Base-by-base conservation (phyloP, 2,888 invertebrate genomes). In the Dynastes hyllus region DNA sequence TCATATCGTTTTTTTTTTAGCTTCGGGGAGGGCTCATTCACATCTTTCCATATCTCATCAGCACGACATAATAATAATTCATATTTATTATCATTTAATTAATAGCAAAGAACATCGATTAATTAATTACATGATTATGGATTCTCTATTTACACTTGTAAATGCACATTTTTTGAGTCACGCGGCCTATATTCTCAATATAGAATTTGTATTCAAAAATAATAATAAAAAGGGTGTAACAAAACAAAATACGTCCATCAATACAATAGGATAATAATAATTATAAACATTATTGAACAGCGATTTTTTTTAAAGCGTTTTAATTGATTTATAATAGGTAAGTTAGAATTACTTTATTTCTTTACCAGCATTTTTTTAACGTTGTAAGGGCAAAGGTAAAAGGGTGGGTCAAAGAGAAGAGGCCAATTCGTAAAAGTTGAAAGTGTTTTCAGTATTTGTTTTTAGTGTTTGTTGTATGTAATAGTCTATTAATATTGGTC, bases 141-240 rank as follows among this genome's bases (percentile, higher is more conserved):
- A 61, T 78, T 73, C 55, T 78, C 53, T 78, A 78, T 78, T 70
- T 78, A 80, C 80, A 80, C 76, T 78, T 78, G 80, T 88, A 89
- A 89, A 89, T 89, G 89, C 89, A 89, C 88, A 87, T 87, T 87
- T 84, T 84, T 87, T 87, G 87, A 87, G 89, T 89, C 89, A 88
- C 89, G 86, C 89, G 89, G 88, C 89, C 89, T 88, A 89, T 85
- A 45, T 11, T 45, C 45, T 81, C 61, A 75, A 63, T 22, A 58
- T 75, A 75, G 73, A 63, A 75, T 75, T 75, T 75, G 73, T 45
- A 78, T 69, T 76, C 63, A 63, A 63, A 73, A 37, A 61, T 76
- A 82, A 76, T 78, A 79, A 78, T 79, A 76, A 78, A 81, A 61
- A 78, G 32, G 63, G 78, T 77, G 65, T 37, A 37, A 67, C 22